phyloP scores from a whole-genome alignment of 2,797 vertebrate genomes.

The Siniperca undulata region DNA sequence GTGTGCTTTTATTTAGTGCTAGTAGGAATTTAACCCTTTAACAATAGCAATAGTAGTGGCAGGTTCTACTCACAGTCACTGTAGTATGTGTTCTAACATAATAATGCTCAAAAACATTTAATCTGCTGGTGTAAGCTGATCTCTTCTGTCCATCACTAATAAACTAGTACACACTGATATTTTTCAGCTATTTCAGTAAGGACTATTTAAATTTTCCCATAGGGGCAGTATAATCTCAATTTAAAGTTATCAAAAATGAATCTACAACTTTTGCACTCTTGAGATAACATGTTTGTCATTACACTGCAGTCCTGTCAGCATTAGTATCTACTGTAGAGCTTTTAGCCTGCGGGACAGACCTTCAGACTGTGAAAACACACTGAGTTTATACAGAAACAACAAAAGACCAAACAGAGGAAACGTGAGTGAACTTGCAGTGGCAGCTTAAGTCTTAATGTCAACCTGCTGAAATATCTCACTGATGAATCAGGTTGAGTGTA shows the following conservation, averaged over 20 bases:
- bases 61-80: not conserved
- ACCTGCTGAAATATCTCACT: constrained; percentile 70
- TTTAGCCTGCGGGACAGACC: constrained; percentile 59
- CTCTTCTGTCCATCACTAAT: not conserved
- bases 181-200: not conserved
- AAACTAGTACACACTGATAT: not conserved
- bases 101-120: not conserved
- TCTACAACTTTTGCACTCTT: constrained; percentile 25
- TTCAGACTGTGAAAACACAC: constrained; percentile 68
- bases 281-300: constrained; percentile 54
- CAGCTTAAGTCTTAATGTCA: constrained; percentile 40
- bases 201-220: constrained; percentile 10
- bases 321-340: constrained; percentile 44
- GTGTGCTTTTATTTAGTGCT: not conserved
- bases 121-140: constrained; percentile 23
- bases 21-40: not conserved
- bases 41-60: not conserved
- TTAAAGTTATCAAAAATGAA: constrained; percentile 42
- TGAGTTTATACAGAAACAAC: constrained; percentile 75
- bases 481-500: constrained; percentile 69
- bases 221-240: not conserved
- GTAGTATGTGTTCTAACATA: not conserved
- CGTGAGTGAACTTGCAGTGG: constrained; percentile 71
- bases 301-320: constrained; percentile 27
- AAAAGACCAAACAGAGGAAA: constrained; percentile 66